Evolutionary conservation across 1,140 invertebrate genomes (phyloP).

Genomic region (Drosophila saltans): DNA sequence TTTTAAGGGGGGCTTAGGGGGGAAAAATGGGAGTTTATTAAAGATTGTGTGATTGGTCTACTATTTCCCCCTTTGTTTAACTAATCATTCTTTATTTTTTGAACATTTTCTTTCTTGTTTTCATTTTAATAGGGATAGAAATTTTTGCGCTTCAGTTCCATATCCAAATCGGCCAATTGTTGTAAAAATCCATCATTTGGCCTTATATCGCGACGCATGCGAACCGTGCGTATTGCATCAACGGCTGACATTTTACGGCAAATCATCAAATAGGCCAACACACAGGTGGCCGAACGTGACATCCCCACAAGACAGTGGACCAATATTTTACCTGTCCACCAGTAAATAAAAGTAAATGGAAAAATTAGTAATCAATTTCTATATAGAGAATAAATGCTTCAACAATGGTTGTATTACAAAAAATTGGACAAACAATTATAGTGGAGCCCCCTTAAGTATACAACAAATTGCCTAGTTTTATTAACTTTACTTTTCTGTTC

Average conservation of each 20-base stretch:
- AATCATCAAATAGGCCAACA: constrained; percentile 93
- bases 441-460: too few species aligned
- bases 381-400: too few species aligned
- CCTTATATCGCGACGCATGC: constrained; percentile 88
- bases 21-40: neutral
- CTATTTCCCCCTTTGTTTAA: neutral
- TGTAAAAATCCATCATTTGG: constrained; percentile 92
- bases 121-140: constrained; percentile 74
- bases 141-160: constrained; percentile 85
- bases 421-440: too few species aligned
- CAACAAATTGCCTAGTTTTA: too few species aligned
- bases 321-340: constrained; percentile 87
- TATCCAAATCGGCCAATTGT: constrained; percentile 89
- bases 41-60: constrained; percentile 16
- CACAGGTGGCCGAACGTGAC: constrained; percentile 91
- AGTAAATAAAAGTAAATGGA: neutral
- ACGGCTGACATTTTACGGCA: constrained; percentile 90
- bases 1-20: neutral
- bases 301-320: constrained; percentile 93
- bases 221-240: constrained; percentile 88
- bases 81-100: constrained; percentile 1
- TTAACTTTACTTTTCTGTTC: too few species aligned
- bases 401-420: too few species aligned
- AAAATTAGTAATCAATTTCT: too few species aligned
- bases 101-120: constrained; percentile 8